Evolutionary conservation across 2,113 vertebrate genomes (phyloP).

Genomic region (Sinosuthora webbiana): DNA sequence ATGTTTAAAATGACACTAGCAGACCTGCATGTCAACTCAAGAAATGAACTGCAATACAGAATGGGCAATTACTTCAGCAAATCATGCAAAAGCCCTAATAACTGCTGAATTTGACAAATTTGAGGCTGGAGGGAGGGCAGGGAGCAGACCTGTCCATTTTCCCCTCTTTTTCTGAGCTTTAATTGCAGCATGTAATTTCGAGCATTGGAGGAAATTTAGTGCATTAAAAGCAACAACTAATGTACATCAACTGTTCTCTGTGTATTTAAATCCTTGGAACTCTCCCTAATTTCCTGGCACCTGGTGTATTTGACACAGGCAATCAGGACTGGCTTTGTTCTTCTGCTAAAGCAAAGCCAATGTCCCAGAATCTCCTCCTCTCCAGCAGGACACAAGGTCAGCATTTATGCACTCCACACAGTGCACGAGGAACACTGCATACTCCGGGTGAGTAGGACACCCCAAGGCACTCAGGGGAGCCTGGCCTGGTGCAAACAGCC

Average conservation of each 20-base stretch:
- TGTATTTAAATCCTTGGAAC: neutral
- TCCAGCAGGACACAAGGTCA: neutral
- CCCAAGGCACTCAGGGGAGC: neutral
- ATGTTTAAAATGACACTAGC: neutral
- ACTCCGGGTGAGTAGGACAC: rapidly evolving
- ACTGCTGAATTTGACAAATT: neutral
- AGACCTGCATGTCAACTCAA: conserved; percentile 1
- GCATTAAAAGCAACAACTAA: neutral
- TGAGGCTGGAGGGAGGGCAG: neutral
- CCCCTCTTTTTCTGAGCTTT: neutral
- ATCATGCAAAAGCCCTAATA: neutral
- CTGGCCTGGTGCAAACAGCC: neutral
- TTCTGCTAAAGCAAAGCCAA: neutral
- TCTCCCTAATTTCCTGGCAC: neutral
- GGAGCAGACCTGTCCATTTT: neutral
- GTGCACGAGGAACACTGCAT: rapidly evolving
- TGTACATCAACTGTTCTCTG: neutral
- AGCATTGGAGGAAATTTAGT: neutral
- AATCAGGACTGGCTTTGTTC: neutral
- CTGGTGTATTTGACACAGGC: neutral
- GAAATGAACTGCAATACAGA: neutral
- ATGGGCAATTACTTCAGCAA: neutral
- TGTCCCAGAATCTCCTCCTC: neutral
- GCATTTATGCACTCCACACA: neutral
- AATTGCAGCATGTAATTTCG: neutral